phyloP scores from a whole-genome alignment of 2,797 vertebrate genomes.

The Cynopterus sphinx region DNA sequence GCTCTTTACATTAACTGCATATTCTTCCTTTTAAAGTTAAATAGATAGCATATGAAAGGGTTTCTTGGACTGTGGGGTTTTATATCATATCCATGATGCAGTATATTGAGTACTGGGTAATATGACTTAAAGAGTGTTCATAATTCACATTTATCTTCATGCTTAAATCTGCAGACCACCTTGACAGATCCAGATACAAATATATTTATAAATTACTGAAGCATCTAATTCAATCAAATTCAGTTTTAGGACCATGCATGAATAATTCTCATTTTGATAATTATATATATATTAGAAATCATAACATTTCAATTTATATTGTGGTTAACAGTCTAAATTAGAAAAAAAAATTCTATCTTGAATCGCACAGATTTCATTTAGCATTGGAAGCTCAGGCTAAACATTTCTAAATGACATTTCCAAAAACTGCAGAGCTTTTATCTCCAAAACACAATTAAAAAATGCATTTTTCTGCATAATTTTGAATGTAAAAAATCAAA shows the following conservation, averaged over 20 bases:
- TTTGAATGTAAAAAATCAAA: constrained; percentile 19
- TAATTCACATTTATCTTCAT: background rate
- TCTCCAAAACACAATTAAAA: constrained; percentile 37
- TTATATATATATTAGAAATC: constrained; percentile 36
- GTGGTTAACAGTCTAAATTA: constrained; percentile 41
- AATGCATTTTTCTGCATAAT: background rate
- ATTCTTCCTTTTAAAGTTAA: background rate
- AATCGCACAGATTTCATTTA: constrained; percentile 44
- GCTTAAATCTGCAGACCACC: background rate
- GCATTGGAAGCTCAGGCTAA: constrained; percentile 40
- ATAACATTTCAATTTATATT: constrained; percentile 2
- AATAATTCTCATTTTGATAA: constrained; percentile 59
- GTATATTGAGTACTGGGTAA: background rate
- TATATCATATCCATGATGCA: background rate
- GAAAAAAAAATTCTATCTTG: constrained; percentile 23
- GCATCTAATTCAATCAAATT: constrained; percentile 4
- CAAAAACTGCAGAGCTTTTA: constrained; percentile 32
- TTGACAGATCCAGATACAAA: background rate
- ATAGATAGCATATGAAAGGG: background rate
- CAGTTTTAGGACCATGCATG: background rate
- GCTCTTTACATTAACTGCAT: background rate
- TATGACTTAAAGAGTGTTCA: background rate
- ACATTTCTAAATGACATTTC: constrained; percentile 65
- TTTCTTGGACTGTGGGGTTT: background rate
- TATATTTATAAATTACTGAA: constrained; percentile 25